A percentile compares a stretch with the other conserved stretches of the same genome.
These are phyloP conservation scores for Rugalucina vietnamica DNA, from an alignment of 2,888 invertebrate genomes.

Conservation along the genomic window DNA sequence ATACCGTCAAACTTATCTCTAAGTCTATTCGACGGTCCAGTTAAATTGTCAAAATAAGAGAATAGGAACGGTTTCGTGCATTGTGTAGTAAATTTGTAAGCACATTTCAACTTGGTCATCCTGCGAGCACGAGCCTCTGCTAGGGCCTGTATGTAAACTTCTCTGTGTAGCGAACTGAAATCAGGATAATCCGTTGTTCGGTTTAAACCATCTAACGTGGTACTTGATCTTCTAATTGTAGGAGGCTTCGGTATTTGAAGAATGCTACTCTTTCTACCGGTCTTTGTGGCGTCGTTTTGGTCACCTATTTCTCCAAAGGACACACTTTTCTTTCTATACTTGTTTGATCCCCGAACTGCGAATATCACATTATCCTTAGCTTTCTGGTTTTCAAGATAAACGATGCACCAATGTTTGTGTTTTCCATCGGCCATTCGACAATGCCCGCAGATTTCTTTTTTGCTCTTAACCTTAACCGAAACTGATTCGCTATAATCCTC, in stretches of 20 bases:
- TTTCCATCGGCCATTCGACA: not conserved
- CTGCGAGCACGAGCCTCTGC: constrained; percentile 39
- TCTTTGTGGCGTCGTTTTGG: not conserved
- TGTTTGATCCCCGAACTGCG: not conserved
- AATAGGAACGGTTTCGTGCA: constrained; percentile 51
- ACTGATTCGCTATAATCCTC: not conserved
- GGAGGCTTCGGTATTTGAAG: not conserved
- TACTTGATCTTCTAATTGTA: constrained; percentile 19
- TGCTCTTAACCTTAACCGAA: not conserved
- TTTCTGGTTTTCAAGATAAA: not conserved
- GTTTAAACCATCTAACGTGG: constrained; percentile 20
- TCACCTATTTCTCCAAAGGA: not conserved
- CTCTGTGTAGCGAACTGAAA: constrained; percentile 46
- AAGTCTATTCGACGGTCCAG: not conserved
- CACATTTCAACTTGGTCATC: constrained; percentile 11
- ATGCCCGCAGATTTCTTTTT: not conserved
- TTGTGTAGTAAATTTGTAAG: constrained; percentile 30
- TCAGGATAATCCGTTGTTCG: constrained; percentile 35
- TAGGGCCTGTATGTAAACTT: constrained; percentile 55
- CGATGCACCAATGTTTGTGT: not conserved
- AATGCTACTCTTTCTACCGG: not conserved
- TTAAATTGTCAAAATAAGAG: constrained; percentile 43
- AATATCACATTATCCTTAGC: not conserved
- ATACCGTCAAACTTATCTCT: constrained; percentile 15
- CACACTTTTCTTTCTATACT: not conserved